phyloP scores from a whole-genome alignment of 2,888 invertebrate genomes.

The Oxyscelio sp. region DNA sequence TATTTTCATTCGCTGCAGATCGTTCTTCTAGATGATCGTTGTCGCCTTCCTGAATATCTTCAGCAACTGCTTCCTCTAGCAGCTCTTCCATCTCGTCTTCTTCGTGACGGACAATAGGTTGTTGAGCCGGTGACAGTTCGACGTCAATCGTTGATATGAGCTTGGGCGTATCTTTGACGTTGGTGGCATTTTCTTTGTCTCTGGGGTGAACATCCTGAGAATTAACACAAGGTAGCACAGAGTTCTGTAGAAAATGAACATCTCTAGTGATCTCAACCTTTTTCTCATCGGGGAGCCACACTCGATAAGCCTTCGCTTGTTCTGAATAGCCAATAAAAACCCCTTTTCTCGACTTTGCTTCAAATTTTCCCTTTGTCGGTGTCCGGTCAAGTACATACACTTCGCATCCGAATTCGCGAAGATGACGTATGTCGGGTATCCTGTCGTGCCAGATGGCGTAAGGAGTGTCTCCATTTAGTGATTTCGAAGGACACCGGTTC shows the following conservation, averaged over 20 bases:
- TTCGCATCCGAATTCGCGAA: slow-evolving; percentile 76
- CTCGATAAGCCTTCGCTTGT: neutral
- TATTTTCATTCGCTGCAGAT: too few relatives aligned
- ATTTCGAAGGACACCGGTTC: neutral
- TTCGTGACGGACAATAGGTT: neutral
- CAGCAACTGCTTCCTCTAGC: too few relatives aligned
- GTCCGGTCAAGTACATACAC: slow-evolving; percentile 42
- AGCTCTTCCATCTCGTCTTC: neutral
- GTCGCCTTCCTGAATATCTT: too few relatives aligned
- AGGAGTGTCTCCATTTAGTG: slow-evolving; percentile 45
- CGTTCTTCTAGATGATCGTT: too few relatives aligned
- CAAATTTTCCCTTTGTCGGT: slow-evolving; percentile 56
- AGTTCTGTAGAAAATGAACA: too few relatives aligned
- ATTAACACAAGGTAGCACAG: too few relatives aligned
- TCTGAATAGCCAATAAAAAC: slow-evolving; percentile 24
- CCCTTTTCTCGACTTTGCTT: slow-evolving; percentile 31
- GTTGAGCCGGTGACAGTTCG: neutral
- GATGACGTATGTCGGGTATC: slow-evolving; percentile 69
- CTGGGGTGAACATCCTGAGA: too few relatives aligned
- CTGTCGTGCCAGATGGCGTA: slow-evolving; percentile 46
- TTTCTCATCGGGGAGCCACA: neutral
- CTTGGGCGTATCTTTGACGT: too few relatives aligned
- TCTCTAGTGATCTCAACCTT: neutral
- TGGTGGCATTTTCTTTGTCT: too few relatives aligned
- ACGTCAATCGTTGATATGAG: too few relatives aligned